Base-by-base conservation (phyloP, 2,113 vertebrate genomes). In the Chauna torquata region DNA sequence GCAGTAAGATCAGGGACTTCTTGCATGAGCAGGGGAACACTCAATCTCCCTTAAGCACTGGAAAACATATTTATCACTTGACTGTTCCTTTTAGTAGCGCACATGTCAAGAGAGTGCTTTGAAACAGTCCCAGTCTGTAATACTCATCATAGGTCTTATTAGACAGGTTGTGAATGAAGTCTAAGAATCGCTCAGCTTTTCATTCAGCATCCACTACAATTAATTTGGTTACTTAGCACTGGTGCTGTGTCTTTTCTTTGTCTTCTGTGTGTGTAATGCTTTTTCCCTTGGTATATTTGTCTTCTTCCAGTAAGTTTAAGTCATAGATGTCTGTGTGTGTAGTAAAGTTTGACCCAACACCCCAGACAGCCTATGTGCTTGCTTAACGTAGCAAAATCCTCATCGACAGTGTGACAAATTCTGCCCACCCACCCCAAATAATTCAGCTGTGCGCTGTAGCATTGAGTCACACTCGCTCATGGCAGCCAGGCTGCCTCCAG, bases 61-160 rank as follows among this genome's bases (percentile, higher is more conserved):
- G 78, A 95, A 96, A 94, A 94, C 58, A 90, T 85, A 95, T 92
- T 88, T 88, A 91, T 90, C 85, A 91, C 58, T 91, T 0, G 12
- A 94, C 87, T 89, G 40, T 58, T 97, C 70, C 82, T 93, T 74
- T 68, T 78, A 86, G 88, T 38, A 83, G 72, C 0, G 0, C 25
- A 40, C 52, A 64, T 59, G 61, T 75, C 70, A 85, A 64, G 84
- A 82, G 78, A 94, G 65, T 54, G 42, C 84, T 85, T 92, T 68
- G 27, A 84, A 92, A 76, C 44, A 28, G 52, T 79, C 81, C 38
- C 76, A 82, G 85, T 24, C 82, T 86, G 64, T 16, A 83, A 90
- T 32, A 45, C 76, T 78, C 68, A 40, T 75, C 59, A 32, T 6
- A 62, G 50, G 50, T 71, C 79, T 81, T 74, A 83, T 42, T 71